Evolutionary conservation across 2,113 vertebrate genomes (phyloP).

Genomic region (Pelvicachromis taeniatus): DNA sequence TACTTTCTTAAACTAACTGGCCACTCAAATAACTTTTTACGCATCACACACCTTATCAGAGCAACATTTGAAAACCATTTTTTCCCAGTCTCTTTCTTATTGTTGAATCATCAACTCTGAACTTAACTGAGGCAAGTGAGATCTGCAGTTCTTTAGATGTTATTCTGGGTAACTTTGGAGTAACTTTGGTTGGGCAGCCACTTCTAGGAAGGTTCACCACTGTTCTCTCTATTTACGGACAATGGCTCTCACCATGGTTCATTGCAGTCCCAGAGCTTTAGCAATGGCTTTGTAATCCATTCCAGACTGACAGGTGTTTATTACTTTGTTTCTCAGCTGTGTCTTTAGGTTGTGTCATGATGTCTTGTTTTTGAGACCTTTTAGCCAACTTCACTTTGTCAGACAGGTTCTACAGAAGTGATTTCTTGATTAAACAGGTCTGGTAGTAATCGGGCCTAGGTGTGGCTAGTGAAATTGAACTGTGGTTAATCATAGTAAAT

Average conservation of each 20-base stretch:
- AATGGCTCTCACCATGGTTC: neutral
- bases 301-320: accelerated
- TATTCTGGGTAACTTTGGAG: neutral
- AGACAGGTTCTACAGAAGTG: neutral
- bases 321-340: neutral
- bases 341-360: neutral
- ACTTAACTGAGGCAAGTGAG: neutral
- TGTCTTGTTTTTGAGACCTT: neutral
- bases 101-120: too few relatives aligned
- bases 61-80: neutral
- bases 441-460: neutral
- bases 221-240: neutral
- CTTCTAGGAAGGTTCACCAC: neutral
- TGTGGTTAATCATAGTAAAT: neutral
- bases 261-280: neutral
- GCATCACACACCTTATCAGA: neutral
- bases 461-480: neutral
- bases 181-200: neutral
- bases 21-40: neutral
- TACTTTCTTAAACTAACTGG: neutral
- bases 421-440: neutral
- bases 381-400: neutral
- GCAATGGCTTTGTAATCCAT: neutral
- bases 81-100: too few relatives aligned
- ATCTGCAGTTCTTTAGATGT: neutral